Conservation (phyloP, 35 echinoderm and acorn worm genomes). For the Ophiothrix spiculata region DNA sequence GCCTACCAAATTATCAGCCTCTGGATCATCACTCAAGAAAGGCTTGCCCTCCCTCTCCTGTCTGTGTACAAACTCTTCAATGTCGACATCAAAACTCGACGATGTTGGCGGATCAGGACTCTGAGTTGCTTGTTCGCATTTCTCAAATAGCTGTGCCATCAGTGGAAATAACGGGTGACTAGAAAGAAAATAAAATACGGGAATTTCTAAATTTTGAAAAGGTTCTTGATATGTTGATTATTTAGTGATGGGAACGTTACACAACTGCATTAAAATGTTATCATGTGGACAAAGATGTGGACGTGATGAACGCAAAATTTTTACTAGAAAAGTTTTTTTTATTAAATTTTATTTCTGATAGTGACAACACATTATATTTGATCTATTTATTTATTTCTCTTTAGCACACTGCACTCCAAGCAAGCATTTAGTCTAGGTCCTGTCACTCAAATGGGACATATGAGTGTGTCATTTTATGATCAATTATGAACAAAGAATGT, state of each 20-base stretch:
- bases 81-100: conserved; percentile 99
- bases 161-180: conserved; percentile 98
- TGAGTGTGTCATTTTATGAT: too few relatives aligned
- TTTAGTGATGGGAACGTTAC: background rate
- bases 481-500: too few relatives aligned
- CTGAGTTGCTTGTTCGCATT: conserved; percentile 99
- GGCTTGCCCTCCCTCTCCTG: conserved; percentile 84
- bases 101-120: conserved; percentile 98
- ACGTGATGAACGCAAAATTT: too few relatives aligned
- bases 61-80: conserved; percentile 91
- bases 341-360: too few relatives aligned
- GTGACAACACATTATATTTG: too few relatives aligned
- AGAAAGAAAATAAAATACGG: conserved; percentile 22
- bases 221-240: too few relatives aligned
- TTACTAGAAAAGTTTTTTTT: too few relatives aligned
- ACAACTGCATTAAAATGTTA: background rate
- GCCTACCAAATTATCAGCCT: conserved; percentile 93
- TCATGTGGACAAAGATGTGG: background rate
- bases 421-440: too few relatives aligned
- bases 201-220: too few relatives aligned
- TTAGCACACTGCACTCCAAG: too few relatives aligned
- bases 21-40: conserved; percentile 96
- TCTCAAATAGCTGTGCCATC: conserved; percentile 96
- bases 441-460: too few relatives aligned
- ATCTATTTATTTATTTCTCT: too few relatives aligned